These are phyloP conservation scores for Hypselothyrea guttata DNA, from an alignment of 2,888 invertebrate species.

Conservation along the genomic window DNA sequence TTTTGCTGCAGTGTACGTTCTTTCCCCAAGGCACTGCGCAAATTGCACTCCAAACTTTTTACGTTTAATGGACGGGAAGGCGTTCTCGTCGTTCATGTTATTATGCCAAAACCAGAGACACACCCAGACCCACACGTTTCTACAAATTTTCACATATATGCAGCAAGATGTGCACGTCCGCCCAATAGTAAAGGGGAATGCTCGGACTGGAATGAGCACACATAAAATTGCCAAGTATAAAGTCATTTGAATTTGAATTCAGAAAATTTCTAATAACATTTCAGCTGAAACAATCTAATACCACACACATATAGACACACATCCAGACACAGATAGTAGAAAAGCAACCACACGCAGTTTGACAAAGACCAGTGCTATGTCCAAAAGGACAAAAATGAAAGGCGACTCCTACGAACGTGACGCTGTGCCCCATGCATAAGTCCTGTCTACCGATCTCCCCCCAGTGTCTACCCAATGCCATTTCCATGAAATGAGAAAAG, in stretches of 20 bases:
- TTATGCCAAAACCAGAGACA: constrained; percentile 41
- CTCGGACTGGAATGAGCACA: background rate
- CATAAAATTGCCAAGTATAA: constrained; percentile 49
- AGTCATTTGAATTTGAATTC: constrained; percentile 79
- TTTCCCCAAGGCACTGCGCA: constrained; percentile 18
- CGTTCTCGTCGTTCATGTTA: constrained; percentile 43
- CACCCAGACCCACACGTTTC: constrained; percentile 17
- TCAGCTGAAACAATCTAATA: constrained; percentile 76
- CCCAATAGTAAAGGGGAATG: constrained; percentile 25
- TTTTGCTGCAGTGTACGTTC: background rate
- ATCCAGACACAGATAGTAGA: constrained; percentile 17
- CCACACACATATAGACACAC: constrained; percentile 36
- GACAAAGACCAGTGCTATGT: constrained; percentile 34
- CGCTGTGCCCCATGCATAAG: constrained; percentile 26
- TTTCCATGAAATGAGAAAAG: constrained; percentile 51
- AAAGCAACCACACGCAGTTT: constrained; percentile 26
- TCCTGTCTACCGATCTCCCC: background rate
- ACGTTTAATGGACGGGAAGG: constrained; percentile 59
- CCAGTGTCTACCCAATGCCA: constrained; percentile 4
- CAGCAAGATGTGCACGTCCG: constrained; percentile 38
- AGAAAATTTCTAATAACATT: constrained; percentile 77
- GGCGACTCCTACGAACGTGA: constrained; percentile 61
- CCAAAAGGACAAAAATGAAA: constrained; percentile 61
- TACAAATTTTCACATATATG: background rate
- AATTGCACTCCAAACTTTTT: constrained; percentile 64